Base-by-base conservation (phyloP, 2,888 invertebrate species). In the Oscheius sp. region DNA sequence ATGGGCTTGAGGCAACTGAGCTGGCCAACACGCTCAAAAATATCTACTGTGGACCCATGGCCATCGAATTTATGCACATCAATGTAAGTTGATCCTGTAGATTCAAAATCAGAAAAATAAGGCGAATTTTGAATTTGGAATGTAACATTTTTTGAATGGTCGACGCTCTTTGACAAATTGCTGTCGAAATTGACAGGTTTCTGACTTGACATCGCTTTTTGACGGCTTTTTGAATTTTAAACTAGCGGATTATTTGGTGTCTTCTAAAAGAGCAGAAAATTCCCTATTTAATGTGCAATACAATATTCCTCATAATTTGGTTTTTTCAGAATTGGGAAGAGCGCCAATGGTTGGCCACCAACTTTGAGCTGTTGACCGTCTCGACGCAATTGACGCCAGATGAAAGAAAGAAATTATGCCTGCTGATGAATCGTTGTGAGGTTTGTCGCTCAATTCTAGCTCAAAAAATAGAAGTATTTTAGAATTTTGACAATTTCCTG, bases 401-500 rank as follows among this genome's bases (percentile, higher is more conserved):
- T 16, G 86, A 87, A 53, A 55, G 77, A 5, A 49, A 76, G 9
- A 71, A 80, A 56, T 73, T 85, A 29, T 84, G 82, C 55, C 77
- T 82, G 53, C 73, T 85, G 0, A 84, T 87, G 85, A 56, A 87
- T 13, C 78, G 79, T 59, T 82, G 80, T 55, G 84, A 85, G 35
- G 75, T 83, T 84, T 23, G 29, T 63, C 12, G 6, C 7, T 35
- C 6, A 12, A 46, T 56, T 16, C 3, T 35, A 35, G 3, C 9
- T 9, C 35, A 9, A 35, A 35, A 35, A 35, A 35, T n/a, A 25
- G 74, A 91, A 9, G 9, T 6, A 9, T 35, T 35, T 35, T 35
- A 35, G 90, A 92, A 93, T 1, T 96, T 96, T 91, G 98, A 99
- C 88, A 92, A 94, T 85, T 99, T 97, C 90, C 89, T 99, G 76